These are phyloP conservation scores for Rhyacophila evoluta DNA, from an alignment of 2,888 invertebrate species.

Conservation along the genomic window DNA sequence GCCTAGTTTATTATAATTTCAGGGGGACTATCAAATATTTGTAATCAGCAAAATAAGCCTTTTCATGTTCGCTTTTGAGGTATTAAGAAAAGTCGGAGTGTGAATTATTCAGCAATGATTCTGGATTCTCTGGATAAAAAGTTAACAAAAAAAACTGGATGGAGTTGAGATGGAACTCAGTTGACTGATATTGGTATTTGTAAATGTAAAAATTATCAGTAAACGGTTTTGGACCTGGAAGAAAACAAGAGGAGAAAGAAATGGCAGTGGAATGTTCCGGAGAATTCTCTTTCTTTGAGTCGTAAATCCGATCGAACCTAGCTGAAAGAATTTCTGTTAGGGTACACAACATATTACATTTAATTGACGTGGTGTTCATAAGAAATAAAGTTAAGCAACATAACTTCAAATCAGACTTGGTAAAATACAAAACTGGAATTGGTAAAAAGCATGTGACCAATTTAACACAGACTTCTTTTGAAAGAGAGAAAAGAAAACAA, in stretches of 20 bases:
- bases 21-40: too few species aligned
- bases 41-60: conserved; percentile 4
- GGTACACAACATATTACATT: neutral
- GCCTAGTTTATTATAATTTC: too few species aligned
- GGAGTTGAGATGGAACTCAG: conserved; percentile 25
- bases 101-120: conserved; percentile 24
- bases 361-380: neutral
- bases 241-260: conserved; percentile 22
- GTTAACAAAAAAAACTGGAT: conserved; percentile 25
- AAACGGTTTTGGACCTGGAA: conserved; percentile 22
- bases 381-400: neutral
- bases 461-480: too few species aligned
- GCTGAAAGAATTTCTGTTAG: conserved; percentile 32
- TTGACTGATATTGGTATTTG: conserved; percentile 16
- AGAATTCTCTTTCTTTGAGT: neutral
- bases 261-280: conserved; percentile 6
- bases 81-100: neutral
- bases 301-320: neutral
- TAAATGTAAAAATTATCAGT: neutral
- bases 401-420: too few species aligned
- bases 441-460: too few species aligned
- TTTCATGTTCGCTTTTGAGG: neutral
- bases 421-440: too few species aligned
- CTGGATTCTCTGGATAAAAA: conserved; percentile 16
- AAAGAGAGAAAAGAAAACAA: too few species aligned